These are phyloP conservation scores for Dendrolimus houi DNA, from an alignment of 2,888 invertebrate species.

Conservation along the genomic window DNA sequence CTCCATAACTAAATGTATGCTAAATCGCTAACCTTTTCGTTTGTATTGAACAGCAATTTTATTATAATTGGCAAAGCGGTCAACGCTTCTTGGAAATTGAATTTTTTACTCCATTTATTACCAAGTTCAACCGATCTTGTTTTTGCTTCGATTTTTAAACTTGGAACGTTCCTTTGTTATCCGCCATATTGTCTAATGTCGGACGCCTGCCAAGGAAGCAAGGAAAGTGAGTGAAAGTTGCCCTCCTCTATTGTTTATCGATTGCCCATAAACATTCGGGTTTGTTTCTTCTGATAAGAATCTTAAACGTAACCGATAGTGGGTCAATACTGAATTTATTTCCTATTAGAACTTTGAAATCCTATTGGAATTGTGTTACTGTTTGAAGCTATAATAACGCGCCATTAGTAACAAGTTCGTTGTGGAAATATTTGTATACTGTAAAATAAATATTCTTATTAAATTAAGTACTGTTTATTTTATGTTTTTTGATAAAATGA, in stretches of 20 bases:
- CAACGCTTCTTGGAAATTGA: slow-evolving; percentile 66
- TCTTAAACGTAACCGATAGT: background rate
- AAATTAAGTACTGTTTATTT: no score
- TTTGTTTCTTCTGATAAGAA: slow-evolving; percentile 12
- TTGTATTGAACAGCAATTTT: slow-evolving; percentile 64
- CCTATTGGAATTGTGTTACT: slow-evolving; percentile 4
- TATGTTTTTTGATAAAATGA: no score
- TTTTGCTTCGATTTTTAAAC: slow-evolving; percentile 41
- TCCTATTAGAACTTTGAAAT: slow-evolving; percentile 9
- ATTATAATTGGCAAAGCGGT: slow-evolving; percentile 69
- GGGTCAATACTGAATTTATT: slow-evolving; percentile 3
- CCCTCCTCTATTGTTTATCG: slow-evolving; percentile 25
- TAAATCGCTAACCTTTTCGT: slow-evolving; percentile 57
- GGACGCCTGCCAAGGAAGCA: slow-evolving; percentile 33
- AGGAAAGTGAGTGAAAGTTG: slow-evolving; percentile 53
- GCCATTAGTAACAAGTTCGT: no score
- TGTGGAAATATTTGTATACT: no score
- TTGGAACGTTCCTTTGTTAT: slow-evolving; percentile 60
- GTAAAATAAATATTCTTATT: no score
- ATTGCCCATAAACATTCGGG: slow-evolving; percentile 10
- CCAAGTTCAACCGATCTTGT: slow-evolving; percentile 60
- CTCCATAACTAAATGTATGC: slow-evolving; percentile 38
- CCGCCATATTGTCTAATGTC: slow-evolving; percentile 60
- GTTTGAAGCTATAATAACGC: no score
- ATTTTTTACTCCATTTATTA: slow-evolving; percentile 57